These are phyloP conservation scores for Lethocerus indicus DNA, from an alignment of 1,140 invertebrate species.

Conservation along the genomic window DNA sequence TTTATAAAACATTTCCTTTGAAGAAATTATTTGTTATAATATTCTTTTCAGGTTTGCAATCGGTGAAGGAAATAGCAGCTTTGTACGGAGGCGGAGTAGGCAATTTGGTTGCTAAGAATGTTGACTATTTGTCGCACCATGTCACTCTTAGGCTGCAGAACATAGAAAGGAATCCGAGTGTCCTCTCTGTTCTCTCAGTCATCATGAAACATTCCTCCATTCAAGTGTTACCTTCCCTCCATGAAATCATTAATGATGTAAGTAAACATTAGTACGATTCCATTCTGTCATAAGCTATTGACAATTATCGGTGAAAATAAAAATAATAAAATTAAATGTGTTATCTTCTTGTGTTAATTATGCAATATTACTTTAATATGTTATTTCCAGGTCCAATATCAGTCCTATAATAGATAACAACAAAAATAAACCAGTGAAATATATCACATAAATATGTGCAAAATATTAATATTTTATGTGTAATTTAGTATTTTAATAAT, in stretches of 20 bases:
- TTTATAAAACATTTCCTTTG: slow-evolving; percentile 6
- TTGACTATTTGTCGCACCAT: slow-evolving; percentile 47
- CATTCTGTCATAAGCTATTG: too few relatives aligned
- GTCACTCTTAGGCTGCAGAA: slow-evolving; percentile 39
- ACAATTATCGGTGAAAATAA: too few relatives aligned
- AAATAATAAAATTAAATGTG: too few relatives aligned
- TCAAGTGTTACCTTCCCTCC: slow-evolving; percentile 37
- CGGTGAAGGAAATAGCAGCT: slow-evolving; percentile 34
- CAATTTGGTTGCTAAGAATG: slow-evolving; percentile 36
- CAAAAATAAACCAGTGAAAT: too few relatives aligned
- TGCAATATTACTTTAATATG: too few relatives aligned
- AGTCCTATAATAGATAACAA: too few relatives aligned
- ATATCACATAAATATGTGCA: too few relatives aligned
- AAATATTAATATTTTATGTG: too few relatives aligned
- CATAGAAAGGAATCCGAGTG: slow-evolving; percentile 29
- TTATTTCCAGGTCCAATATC: too few relatives aligned
- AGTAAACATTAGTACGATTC: slow-evolving; percentile 13
- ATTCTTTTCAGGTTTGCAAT: slow-evolving; percentile 28
- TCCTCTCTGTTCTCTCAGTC: slow-evolving; percentile 37
- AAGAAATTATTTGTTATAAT: slow-evolving; percentile 11
- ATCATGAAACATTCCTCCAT: slow-evolving; percentile 43
- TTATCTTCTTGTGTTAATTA: too few relatives aligned
- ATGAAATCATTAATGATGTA: slow-evolving; percentile 42
- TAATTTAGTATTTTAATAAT: too few relatives aligned
- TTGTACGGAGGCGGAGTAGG: slow-evolving; percentile 27